Base-by-base conservation (phyloP, 2,888 invertebrate genomes). In the Eucera pruinosa region DNA sequence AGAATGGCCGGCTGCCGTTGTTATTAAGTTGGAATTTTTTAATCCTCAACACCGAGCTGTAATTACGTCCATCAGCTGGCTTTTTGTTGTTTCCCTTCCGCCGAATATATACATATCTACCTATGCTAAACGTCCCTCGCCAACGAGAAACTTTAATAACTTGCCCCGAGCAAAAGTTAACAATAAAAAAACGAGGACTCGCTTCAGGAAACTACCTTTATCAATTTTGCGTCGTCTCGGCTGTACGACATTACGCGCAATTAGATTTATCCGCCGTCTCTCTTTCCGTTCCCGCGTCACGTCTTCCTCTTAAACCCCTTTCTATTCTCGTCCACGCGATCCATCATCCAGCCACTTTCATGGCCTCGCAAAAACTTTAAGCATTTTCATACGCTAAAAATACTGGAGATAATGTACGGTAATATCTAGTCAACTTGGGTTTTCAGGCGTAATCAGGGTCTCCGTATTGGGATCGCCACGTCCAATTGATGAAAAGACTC, bases 11-110 rank as follows among this genome's bases (percentile, higher is more conserved):
- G 70, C 54, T 54, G 70, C 54, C 67, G 69, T 81, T 69, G 73
- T 75, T 78, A 70, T 80, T 80, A 78, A 77, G 54, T 77, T 78
- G 64, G 52, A 39, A 54, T 67, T 76, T 77, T 75, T 78, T 81
- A 81, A 76, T 71, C 68, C 25, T 45, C 13, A 25, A 77, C 61
- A 52, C 57, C 60, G n/a, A 18, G n/a, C 7, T 47, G 66, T 66
- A 76, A 76, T 76, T 75, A 48, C 76, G 39, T 33, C 48, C 48
- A 18, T 70, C 45, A 23, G 4, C 6, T 30, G 33, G n/a, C 36
- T 52, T 52, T 20, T 41, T 23, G n/a, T 54, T 36, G n/a, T n/a
- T n/a, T n/a, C n/a, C n/a, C n/a, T 33, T 9, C 15, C 52, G 13
- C 18, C 50, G 2, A 57, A 43, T n/a, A n/a, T n/a, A n/a, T n/a